A percentile compares a stretch with the other conserved stretches of the same genome.
phyloP scores from a whole-genome alignment of 1,140 invertebrate genomes.

The Magallana angulata region DNA sequence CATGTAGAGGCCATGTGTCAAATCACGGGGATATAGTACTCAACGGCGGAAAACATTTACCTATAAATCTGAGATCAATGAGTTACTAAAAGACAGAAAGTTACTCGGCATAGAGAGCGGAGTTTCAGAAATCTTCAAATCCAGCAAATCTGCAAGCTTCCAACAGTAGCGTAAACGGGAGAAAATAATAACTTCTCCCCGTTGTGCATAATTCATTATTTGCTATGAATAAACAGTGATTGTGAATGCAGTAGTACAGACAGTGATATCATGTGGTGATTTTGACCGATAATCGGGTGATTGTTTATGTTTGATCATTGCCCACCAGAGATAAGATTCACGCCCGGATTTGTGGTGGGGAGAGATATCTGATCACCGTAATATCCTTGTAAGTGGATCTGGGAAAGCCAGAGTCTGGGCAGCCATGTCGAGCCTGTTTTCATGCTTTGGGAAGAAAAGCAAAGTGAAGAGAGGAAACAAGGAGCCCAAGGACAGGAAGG shows the following conservation, averaged over 20 bases:
- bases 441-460: slow-evolving; percentile 55
- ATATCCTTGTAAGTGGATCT: slow-evolving; percentile 6
- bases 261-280: neutral
- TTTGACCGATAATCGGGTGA: slow-evolving; percentile 26
- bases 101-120: no score
- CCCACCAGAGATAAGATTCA: neutral
- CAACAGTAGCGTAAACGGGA: neutral
- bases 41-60: neutral
- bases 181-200: slow-evolving; percentile 27
- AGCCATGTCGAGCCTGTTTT: slow-evolving; percentile 56
- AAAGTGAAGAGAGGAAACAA: slow-evolving; percentile 45
- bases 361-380: neutral
- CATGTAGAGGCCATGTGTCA: slow-evolving; percentile 7
- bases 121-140: no score
- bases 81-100: no score
- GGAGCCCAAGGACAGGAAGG: slow-evolving; percentile 44
- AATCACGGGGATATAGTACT: neutral
- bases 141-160: no score
- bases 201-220: slow-evolving; percentile 26
- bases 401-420: neutral
- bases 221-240: slow-evolving; percentile 15
- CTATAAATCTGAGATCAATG: no score
- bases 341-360: neutral
- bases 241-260: neutral
- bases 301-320: neutral